Base-by-base conservation (phyloP, 2,888 invertebrate species). In the Timandra comae region DNA sequence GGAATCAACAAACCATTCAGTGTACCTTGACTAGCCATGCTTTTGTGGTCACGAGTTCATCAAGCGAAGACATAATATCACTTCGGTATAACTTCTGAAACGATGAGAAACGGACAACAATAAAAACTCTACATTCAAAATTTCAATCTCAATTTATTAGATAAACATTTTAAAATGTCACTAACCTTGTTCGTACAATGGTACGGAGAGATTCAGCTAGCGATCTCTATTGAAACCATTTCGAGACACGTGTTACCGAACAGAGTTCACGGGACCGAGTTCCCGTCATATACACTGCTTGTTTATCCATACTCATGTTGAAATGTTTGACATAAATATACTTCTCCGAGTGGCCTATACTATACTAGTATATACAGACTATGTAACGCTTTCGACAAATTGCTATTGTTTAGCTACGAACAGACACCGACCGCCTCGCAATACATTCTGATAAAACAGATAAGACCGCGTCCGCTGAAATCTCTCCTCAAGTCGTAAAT, bases 11-110 rank as follows among this genome's bases (percentile, higher is more conserved):
- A n/a, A n/a, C n/a, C n/a, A n/a, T n/a, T n/a, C n/a, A n/a, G n/a
- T 44, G 49, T 85, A 85, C 84, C 84, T 85, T 84, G 56, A 81
- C 67, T 53, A 85, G 79, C 84, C 84, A 84, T 66, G 77, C 68
- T 34, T 80, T 73, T 39, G 84, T 84, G 67, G 72, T 76, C 58
- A 82, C 84, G 60, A 84, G 76, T 68, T 85, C 84, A 60, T 85
- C 84, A 61, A 85, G 49, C 9, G 82, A 82, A 57, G 74, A 64
- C 81, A 80, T 82, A 65, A 60, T 49, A 44, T 46, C 27, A 16
- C 16, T 16, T n/a, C n/a, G 27, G 41, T 41, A 46, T 46, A 34
- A 39, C 49, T 63, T 63, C 74, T 74, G 73, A 58, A 73, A 72
- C 63, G 46, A 49, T n/a, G 10, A 10, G 11, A 24, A 24, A 24